These are phyloP conservation scores for Laupala kohalensis DNA, from an alignment of 1,140 invertebrate genomes.

Conservation along the genomic window DNA sequence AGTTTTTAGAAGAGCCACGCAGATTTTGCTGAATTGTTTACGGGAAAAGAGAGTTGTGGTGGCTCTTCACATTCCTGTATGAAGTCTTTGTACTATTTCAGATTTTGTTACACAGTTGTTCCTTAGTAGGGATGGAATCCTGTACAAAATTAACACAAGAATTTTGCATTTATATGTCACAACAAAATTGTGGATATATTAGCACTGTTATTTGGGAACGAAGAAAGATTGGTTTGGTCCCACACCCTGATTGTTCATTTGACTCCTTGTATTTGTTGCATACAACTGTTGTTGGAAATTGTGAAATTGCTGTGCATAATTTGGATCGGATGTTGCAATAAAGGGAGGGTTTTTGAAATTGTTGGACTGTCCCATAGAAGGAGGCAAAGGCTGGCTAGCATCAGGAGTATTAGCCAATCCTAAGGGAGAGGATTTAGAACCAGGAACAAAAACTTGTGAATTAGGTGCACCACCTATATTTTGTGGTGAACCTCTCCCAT, in stretches of 20 bases:
- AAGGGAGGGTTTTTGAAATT: constrained; percentile 69
- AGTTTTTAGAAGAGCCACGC: too few relatives aligned
- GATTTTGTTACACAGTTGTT: too few relatives aligned
- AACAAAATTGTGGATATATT: too few relatives aligned
- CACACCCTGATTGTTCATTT: constrained; percentile 15
- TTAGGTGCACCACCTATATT: constrained; percentile 23
- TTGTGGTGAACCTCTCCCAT: constrained; percentile 9
- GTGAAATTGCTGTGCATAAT: constrained; percentile 88
- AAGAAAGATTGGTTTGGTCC: constrained; percentile 15
- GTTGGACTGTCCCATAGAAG: constrained; percentile 59
- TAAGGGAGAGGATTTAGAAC: constrained; percentile 21
- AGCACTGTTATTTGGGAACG: constrained; percentile 11
- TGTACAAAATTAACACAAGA: too few relatives aligned
- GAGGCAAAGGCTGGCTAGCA: constrained; percentile 57
- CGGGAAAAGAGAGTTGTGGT: too few relatives aligned
- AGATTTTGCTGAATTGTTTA: too few relatives aligned
- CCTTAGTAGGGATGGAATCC: too few relatives aligned
- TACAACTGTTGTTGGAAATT: constrained; percentile 91
- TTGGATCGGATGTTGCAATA: constrained; percentile 73
- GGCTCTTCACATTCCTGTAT: too few relatives aligned
- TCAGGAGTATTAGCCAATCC: constrained; percentile 33
- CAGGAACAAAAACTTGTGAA: constrained; percentile 19
- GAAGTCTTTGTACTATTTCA: too few relatives aligned
- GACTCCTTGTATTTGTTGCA: constrained; percentile 66
- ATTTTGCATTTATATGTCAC: too few relatives aligned